These are phyloP conservation scores for Polypterus bichir DNA, from an alignment of 2,113 vertebrate genomes.

Conservation along the genomic window DNA sequence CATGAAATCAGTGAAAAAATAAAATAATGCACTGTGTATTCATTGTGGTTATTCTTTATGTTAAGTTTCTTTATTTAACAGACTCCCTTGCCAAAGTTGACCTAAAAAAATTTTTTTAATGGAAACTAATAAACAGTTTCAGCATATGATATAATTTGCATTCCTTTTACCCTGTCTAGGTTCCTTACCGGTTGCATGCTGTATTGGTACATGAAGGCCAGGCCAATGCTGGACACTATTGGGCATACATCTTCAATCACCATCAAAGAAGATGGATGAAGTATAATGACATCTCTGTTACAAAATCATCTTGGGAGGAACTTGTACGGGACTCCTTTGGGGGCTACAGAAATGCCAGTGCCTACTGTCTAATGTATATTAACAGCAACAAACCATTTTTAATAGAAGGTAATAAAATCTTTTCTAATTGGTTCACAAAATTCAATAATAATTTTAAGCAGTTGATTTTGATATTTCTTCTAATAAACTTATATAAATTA, in stretches of 20 bases:
- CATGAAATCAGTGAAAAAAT: too few species aligned
- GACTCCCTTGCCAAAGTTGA: not conserved
- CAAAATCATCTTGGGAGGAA: slow-evolving; percentile 95
- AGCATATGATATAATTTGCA: not conserved
- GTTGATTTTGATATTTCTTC: too few species aligned
- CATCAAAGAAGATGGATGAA: slow-evolving; percentile 91
- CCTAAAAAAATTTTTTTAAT: too few species aligned
- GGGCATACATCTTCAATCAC: slow-evolving; percentile 93
- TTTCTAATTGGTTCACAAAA: too few species aligned
- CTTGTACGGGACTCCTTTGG: slow-evolving; percentile 92
- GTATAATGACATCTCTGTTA: slow-evolving; percentile 94
- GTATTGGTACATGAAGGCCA: slow-evolving; percentile 95
- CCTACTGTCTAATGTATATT: slow-evolving; percentile 97
- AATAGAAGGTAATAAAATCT: slow-evolving; percentile 70
- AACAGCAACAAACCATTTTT: slow-evolving; percentile 90
- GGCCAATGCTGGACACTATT: slow-evolving; percentile 94
- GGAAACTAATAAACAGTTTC: not conserved
- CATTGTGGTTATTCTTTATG: not conserved
- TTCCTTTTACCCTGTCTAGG: slow-evolving; percentile 39
- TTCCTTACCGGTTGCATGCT: slow-evolving; percentile 90
- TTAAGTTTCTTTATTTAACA: not conserved
- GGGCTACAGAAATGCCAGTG: slow-evolving; percentile 91
- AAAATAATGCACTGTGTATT: too few species aligned
- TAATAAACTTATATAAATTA: too few species aligned
- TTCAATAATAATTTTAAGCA: too few species aligned